Base-by-base conservation (phyloP, 2,113 vertebrate species). In the Otolemur garnettii region DNA sequence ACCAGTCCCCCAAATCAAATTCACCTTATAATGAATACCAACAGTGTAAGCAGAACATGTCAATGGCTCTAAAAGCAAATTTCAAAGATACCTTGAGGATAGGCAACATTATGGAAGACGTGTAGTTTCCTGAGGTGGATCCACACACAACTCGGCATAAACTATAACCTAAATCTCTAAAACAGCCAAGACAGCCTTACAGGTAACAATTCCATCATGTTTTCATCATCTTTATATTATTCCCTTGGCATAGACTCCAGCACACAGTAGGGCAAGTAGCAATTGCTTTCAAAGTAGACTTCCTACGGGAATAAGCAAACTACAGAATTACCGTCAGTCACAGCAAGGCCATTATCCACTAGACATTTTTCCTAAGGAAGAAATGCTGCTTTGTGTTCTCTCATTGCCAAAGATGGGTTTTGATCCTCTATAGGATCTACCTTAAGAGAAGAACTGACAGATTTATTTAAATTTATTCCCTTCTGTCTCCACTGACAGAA, bases 221-320 rank as follows among this genome's bases (percentile, higher is more conserved):
- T 64, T 84, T 45, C 33, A 26, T 53, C 15, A 55, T 22, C 90
- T 69, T 75, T 62, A 59, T 7, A 53, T 75, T 24, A 78, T 53
- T 38, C 55, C 28, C 21, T 38, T 66, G 53, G 69, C 24, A 71
- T 4, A 60, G 28, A 33, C 24, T 55, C 35, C n/a, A 42, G 42
- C 11, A 68, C 35, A 79, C 59, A 87, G 68, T 86, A 88, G 35
- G 57, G 22, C 35, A 68, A 45, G 33, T 4, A 74, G 69, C 66
- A 94, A 90, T 84, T 50, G 59, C 50, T 68, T 77, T 72, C 45
- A 69, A 74, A 87, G 89, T 69, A 86, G 14, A 92, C 38, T 84
- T 87, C 64, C 28, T 33, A 66, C 79, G 28, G 28, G n/a, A 91
- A 75, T 66, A 88, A 89, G 50, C 69, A 88, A 83, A 62, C 57